phyloP scores from a whole-genome alignment of 2,888 invertebrate species.

The Uloborus plumipes region DNA sequence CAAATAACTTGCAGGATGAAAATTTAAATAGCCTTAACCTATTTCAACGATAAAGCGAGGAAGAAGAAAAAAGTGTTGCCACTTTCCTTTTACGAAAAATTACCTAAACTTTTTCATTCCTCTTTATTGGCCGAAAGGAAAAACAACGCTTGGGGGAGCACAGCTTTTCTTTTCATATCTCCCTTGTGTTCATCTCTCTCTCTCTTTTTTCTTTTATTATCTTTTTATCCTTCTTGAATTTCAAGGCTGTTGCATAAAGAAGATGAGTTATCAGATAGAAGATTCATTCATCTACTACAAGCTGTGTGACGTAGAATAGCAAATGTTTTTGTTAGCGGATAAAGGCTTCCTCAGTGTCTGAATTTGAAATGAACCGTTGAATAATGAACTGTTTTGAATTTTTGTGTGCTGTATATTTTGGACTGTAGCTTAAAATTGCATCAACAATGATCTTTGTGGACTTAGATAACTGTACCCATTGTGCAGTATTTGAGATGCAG shows the following conservation, averaged over 20 bases:
- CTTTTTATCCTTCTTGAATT: conserved; percentile 23
- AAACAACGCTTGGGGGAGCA: conserved; percentile 2
- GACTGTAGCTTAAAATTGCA: no score
- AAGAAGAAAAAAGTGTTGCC: conserved; percentile 6
- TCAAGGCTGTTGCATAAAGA: conserved; percentile 48
- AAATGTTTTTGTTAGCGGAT: not conserved
- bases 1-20: no score
- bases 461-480: no score
- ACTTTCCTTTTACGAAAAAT: conserved; percentile 29
- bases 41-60: conserved; percentile 9
- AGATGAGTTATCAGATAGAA: conserved; percentile 34
- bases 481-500: no score
- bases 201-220: not conserved
- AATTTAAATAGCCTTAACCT: conserved; percentile 26
- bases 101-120: conserved; percentile 18
- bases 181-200: conserved; percentile 6
- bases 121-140: conserved; percentile 20
- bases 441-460: no score
- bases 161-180: not conserved
- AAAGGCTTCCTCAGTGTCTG: no score
- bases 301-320: conserved; percentile 48
- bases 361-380: no score
- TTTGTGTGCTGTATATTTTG: no score
- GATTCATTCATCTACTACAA: conserved; percentile 41
- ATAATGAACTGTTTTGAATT: no score